These are phyloP conservation scores for Ridgeia piscesae DNA, from an alignment of 1,140 invertebrate species.

Conservation along the genomic window DNA sequence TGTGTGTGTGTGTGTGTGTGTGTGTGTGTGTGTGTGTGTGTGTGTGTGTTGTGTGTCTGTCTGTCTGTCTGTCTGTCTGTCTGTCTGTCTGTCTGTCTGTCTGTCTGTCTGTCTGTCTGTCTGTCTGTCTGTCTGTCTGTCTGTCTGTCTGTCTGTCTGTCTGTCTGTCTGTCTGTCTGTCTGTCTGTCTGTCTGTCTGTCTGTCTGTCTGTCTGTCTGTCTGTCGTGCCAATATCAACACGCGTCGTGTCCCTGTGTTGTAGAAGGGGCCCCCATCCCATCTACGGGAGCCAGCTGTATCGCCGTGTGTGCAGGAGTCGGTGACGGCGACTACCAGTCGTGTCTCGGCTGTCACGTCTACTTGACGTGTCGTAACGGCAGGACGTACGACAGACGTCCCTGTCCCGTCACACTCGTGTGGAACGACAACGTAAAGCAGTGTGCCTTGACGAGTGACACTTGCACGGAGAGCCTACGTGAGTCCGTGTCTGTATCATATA, in stretches of 20 bases:
- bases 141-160: too few species aligned
- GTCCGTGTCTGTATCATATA: too few species aligned
- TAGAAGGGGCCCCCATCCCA: not conserved
- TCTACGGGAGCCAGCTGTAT: conserved; percentile 30
- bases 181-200: too few species aligned
- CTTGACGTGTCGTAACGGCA: not conserved
- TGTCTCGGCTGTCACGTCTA: conserved; percentile 9
- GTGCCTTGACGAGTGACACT: conserved; percentile 10
- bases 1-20: not conserved
- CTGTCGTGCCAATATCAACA: too few species aligned
- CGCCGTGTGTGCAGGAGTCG: not conserved
- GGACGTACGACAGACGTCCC: not conserved
- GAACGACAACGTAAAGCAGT: conserved; percentile 32
- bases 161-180: too few species aligned
- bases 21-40: not conserved
- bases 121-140: too few species aligned
- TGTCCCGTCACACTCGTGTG: not conserved
- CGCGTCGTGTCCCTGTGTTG: too few species aligned
- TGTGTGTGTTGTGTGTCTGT: not conserved
- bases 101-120: too few species aligned
- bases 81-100: too few species aligned
- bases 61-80: too few species aligned
- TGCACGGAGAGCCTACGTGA: too few species aligned
- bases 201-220: too few species aligned
- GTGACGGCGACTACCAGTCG: conserved; percentile 6